Evolutionary conservation across 2,113 vertebrate genomes (phyloP).

Genomic region (Phaethon lepturus): DNA sequence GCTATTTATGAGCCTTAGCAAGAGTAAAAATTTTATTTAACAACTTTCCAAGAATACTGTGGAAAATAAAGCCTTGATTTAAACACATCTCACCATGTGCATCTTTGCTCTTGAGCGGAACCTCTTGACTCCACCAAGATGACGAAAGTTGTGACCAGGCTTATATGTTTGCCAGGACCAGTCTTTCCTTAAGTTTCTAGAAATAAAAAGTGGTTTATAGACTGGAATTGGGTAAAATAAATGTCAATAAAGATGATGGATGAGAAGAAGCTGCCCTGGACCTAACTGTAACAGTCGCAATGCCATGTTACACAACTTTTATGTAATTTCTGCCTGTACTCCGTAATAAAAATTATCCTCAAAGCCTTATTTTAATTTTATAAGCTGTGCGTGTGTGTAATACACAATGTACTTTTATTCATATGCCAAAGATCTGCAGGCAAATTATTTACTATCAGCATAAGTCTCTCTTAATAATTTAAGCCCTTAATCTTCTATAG

Average conservation of each 20-base stretch:
- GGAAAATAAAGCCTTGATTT: background rate
- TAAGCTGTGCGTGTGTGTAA: slow-evolving; percentile 12
- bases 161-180: background rate
- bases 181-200: background rate
- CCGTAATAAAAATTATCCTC: background rate
- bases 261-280: background rate
- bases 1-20: background rate
- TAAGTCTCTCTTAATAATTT: slow-evolving; percentile 54
- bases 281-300: background rate
- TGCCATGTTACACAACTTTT: background rate
- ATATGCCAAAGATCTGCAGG: slow-evolving; percentile 8
- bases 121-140: background rate
- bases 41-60: background rate
- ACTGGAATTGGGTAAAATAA: background rate
- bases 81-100: background rate
- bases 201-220: background rate
- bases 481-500: slow-evolving; percentile 61
- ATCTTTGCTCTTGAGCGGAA: background rate
- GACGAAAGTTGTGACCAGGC: background rate
- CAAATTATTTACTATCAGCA: slow-evolving; percentile 13
- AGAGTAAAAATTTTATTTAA: background rate
- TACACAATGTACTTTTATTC: slow-evolving; percentile 25
- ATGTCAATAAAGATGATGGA: background rate
- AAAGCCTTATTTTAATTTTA: slow-evolving; percentile 23
- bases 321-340: background rate